phyloP scores from a whole-genome alignment of 2,888 invertebrate genomes.

The Eledone cirrhosa region DNA sequence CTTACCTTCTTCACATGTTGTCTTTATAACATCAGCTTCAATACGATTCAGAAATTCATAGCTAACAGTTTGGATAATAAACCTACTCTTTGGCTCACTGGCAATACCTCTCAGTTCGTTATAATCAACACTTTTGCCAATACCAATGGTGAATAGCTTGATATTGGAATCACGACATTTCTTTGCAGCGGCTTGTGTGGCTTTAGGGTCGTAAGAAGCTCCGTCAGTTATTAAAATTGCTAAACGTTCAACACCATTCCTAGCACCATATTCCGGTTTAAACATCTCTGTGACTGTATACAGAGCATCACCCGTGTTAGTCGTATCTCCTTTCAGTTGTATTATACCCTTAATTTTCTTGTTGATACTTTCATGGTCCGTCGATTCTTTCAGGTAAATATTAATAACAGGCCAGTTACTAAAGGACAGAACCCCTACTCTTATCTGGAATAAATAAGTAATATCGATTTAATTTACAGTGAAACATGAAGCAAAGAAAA shows the following conservation, averaged over 20 bases:
- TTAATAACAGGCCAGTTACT: slow-evolving; percentile 40
- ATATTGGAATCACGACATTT: slow-evolving; percentile 46
- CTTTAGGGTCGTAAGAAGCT: slow-evolving; percentile 44
- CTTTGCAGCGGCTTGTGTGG: slow-evolving; percentile 46
- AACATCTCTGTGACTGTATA: slow-evolving; percentile 43
- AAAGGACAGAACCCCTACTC: slow-evolving; percentile 48
- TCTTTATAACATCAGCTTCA: not conserved
- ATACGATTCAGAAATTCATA: slow-evolving; percentile 44
- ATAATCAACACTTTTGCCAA: slow-evolving; percentile 46
- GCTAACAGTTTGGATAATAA: slow-evolving; percentile 47
- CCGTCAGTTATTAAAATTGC: slow-evolving; percentile 59
- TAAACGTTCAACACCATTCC: slow-evolving; percentile 46
- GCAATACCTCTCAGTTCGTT: slow-evolving; percentile 52
- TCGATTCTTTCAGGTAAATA: slow-evolving; percentile 40
- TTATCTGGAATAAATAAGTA: slow-evolving; percentile 37
- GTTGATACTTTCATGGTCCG: slow-evolving; percentile 37
- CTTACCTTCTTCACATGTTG: not conserved
- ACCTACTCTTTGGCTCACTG: slow-evolving; percentile 44
- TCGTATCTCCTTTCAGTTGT: slow-evolving; percentile 40
- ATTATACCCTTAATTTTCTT: slow-evolving; percentile 35
- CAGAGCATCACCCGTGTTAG: slow-evolving; percentile 47
- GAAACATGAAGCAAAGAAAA: too few relatives aligned
- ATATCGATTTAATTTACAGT: too few relatives aligned
- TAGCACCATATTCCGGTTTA: slow-evolving; percentile 30
- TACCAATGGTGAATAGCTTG: slow-evolving; percentile 56